Base-by-base conservation (phyloP, 1,140 invertebrate genomes). In the Globodera ellingtonae region DNA sequence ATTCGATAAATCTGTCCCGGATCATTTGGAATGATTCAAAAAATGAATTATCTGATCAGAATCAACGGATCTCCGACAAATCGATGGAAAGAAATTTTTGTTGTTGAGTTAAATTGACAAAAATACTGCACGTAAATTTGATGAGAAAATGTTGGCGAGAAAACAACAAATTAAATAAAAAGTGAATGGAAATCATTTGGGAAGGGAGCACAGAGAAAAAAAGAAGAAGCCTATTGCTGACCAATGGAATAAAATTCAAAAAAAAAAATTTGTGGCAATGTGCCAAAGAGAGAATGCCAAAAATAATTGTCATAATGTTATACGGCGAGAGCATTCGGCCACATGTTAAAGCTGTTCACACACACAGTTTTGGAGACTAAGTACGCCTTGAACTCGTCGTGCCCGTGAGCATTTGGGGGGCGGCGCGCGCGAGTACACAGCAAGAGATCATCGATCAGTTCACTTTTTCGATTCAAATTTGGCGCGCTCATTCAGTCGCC, bases 151-250 rank as follows among this genome's bases (percentile, higher is more conserved):
- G 35, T 44, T 24, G 44, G 62, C 15, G 15, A 47, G 0, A 47
- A 72, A 47, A 72, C 13, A 47, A 47, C 48, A 9, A 71, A 72
- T 4, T 35, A 72, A 24, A 52, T n/a, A 72, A 24, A 72, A 74
- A 74, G 52, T 56, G 73, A 62, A 73, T 48, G 59, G 8, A 35
- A 75, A 75, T 35, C 18, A 7, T 18, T 46, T 47, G 50, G 50
- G 35, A n/a, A 75, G 65, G 21, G 44, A 50, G 47, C 50, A 48
- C 50, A 72, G 71, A 72, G 21, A 35, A 46, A 50, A 24, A 72
- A 35, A 72, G 52, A 72, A 46, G n/a, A 21, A 72, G 71, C 56
- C 46, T 46, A 75, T 75, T 18, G 56, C 65, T 48, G 65, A 74
- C 24, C 62, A 52, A 75, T n/a, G 44, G 15, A 8, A 75, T 62